Evolutionary conservation across 2,113 vertebrate genomes (phyloP).

Genomic region (Tenebrosternarchus preto): DNA sequence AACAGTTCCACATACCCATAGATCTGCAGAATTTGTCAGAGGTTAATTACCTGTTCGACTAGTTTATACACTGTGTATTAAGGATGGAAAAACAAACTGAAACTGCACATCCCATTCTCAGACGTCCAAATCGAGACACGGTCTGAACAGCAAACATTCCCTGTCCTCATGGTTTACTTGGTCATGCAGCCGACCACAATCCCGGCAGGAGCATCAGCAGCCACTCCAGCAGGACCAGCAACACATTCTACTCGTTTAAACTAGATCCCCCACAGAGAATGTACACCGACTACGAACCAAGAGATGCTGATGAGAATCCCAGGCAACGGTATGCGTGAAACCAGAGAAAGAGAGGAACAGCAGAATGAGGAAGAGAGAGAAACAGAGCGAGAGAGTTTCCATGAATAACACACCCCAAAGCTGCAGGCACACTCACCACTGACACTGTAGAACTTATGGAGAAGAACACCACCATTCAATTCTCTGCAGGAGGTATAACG

Average conservation of each 20-base stretch:
- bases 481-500: not conserved
- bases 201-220: not conserved
- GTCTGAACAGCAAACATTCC: not conserved
- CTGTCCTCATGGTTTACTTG: not conserved
- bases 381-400: not conserved
- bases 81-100: not conserved
- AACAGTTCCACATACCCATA: no score
- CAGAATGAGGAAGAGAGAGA: not conserved
- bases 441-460: not conserved
- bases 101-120: not conserved
- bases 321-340: constrained; percentile 12
- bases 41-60: not conserved
- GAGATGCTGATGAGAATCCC: constrained; percentile 28
- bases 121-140: no score
- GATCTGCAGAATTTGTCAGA: not conserved
- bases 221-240: not conserved
- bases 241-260: constrained; percentile 2
- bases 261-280: not conserved
- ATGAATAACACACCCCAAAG: not conserved
- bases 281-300: constrained; percentile 2
- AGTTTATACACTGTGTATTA: no score
- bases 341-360: not conserved
- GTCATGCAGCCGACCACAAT: no score
- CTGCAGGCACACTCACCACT: not conserved
- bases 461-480: not conserved